Evolutionary conservation across 2,797 vertebrate species (phyloP).

Genomic region (Acipenser oxyrinchus): DNA sequence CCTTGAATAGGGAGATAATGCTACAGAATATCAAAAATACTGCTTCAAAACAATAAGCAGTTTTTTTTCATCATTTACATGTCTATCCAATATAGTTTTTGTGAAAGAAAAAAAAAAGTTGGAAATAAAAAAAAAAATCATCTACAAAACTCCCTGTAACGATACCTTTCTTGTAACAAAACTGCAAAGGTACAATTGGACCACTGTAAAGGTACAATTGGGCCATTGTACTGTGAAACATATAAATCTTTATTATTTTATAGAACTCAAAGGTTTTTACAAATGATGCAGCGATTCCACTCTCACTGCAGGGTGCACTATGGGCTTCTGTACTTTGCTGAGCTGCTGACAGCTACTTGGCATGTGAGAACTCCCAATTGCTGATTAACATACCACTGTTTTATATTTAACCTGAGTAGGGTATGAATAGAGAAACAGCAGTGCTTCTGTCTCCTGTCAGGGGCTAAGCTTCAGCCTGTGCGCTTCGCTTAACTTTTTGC

Average conservation of each 20-base stretch:
- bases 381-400: conserved; percentile 63
- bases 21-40: no score
- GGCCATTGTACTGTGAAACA: conserved; percentile 5
- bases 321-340: conserved; percentile 22
- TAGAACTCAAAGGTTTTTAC: not conserved
- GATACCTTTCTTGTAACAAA: no score
- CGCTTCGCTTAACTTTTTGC: conserved; percentile 17
- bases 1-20: no score
- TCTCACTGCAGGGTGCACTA: conserved; percentile 10
- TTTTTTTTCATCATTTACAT: no score
- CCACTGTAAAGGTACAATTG: conserved; percentile 4
- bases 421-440: conserved; percentile 23
- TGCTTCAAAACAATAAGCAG: no score
- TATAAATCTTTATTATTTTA: conserved; percentile 12
- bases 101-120: no score
- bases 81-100: no score
- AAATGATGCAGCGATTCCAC: not conserved
- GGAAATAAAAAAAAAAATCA: no score
- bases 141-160: no score
- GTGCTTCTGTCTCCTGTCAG: not conserved
- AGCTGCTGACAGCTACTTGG: conserved; percentile 56
- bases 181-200: conserved; percentile 3
- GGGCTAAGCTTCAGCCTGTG: conserved; percentile 15
- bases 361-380: conserved; percentile 38
- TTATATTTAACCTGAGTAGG: conserved; percentile 70